Base-by-base conservation (phyloP, 2,888 invertebrate genomes). In the Latrodectus elegans region DNA sequence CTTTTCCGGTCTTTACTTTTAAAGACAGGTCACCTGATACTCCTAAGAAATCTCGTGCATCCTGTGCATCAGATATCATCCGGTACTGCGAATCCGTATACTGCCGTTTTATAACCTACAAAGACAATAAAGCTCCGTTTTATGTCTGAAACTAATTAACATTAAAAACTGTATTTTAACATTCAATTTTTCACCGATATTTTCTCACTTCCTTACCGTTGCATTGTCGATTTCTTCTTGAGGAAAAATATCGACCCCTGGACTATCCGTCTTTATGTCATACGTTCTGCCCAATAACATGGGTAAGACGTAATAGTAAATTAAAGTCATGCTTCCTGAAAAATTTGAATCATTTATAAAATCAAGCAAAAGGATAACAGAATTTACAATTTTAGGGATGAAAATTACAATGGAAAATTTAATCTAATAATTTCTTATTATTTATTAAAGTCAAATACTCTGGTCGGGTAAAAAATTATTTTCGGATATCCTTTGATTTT, bases 251-350 rank as follows among this genome's bases (percentile, higher is more conserved):
- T 88, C 88, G 0, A 88, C 76, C n/a, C 88, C 88, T 0, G 84
- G 84, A 14, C 74, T 79, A 51, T 84, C 83, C 52, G 84, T 80
- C 74, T 55, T 79, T 51, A 88, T 84, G 80, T 88, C 88, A 51
- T 88, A 88, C n/a, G 88, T 88, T 38, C 88, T 26, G 10, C 88
- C 88, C 71, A 88, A 53, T 1, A 88, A 67, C 88, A 88, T 88
- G n/a, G 88, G 88, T 11, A 88, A 70, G 22, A 88, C 80, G 22
- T 88, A 88, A 9, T 72, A 71, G 60, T 52, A 72, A 26, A 88
- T 74, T 11, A 68, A 70, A 4, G 88, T 88, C 88, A 88, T 88
- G 15, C 11, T 55, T 80, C n/a, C 60, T 60, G 60, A 60, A 60
- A 60, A 60, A 38, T 38, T 4, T 6, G 38, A 38, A 38, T 38